Base-by-base conservation (phyloP, 2,113 vertebrate genomes). In the Cyanistes caeruleus region DNA sequence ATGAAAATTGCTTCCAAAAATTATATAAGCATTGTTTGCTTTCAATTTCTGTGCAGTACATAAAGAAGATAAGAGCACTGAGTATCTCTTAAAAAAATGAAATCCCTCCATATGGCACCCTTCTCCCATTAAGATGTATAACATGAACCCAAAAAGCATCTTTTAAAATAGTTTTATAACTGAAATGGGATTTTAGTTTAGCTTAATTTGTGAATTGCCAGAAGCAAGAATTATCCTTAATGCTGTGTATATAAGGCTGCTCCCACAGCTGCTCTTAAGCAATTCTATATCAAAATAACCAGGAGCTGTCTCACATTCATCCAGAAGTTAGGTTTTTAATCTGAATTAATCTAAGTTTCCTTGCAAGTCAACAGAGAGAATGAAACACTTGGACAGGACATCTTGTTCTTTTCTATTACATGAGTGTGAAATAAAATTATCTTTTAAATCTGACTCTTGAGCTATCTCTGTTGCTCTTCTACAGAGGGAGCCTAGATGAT, bases 141-240 rank as follows among this genome's bases (percentile, higher is more conserved):
- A 91, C 89, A 93, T 90, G 69, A 92, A 91, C 76, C 60, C 75
- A 60, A 81, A 94, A 95, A 90, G 22, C 68, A 80, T 95, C 51
- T 94, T 96, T 92, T 84, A 74, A 90, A 92, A 85, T 88, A 89
- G 55, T 94, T 93, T 78, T 90, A 75, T 84, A 87, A 76, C 53
- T 90, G 88, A 89, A 95, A 94, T 76, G 77, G 69, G 76, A 78
- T 75, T 95, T 94, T 92, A 95, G 83, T 94, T 95, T 88, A 88
- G 79, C 90, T 90, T 97, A 93, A 96, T 95, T 96, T 78, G 90
- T 95, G 95, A 95, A 93, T 90, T 94, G 93, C 96, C 88, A 89
- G 73, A 89, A 90, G 93, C 83, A 92, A 88, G 93, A 92, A 94
- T 90, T 96, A 88, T 92, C 90, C 87, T 75, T 96, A 91, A 89